phyloP scores from a whole-genome alignment of 2,797 vertebrate genomes.

The Peromyscus aztecus region DNA sequence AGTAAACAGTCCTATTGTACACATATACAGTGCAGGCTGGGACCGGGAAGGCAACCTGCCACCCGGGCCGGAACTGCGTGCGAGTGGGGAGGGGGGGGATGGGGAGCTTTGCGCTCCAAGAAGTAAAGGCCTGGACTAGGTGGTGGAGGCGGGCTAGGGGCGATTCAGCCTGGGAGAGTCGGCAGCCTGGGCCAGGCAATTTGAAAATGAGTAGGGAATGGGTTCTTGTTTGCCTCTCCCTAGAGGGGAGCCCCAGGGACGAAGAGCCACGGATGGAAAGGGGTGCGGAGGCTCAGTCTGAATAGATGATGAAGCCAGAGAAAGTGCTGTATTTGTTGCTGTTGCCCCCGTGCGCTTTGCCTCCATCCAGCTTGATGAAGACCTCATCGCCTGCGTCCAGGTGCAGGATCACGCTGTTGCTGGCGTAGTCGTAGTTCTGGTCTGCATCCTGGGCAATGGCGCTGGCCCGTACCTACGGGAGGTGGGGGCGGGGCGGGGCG shows the following conservation, averaged over 20 bases:
- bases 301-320: constrained; percentile 98
- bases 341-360: constrained; percentile 98
- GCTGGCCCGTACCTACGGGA: constrained; percentile 95
- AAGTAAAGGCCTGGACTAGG: background rate
- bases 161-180: background rate
- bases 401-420: constrained; percentile 99
- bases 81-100: background rate
- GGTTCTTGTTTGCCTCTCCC: background rate
- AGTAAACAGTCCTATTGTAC: constrained; percentile 72
- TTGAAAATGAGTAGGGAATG: background rate
- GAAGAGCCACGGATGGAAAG: background rate
- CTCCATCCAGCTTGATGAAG: constrained; percentile 98
- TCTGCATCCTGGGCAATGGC: constrained; percentile 98
- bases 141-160: background rate
- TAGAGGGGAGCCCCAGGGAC: background rate
- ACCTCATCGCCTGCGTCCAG: constrained; percentile 97
- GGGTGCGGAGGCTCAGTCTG: constrained; percentile 91
- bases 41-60: background rate
- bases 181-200: background rate
- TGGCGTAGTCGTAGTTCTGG: constrained; percentile 99
- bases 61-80: background rate
- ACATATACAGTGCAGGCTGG: constrained; percentile 67
- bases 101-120: background rate
- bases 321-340: constrained; percentile 99
- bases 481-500: background rate